phyloP scores from a whole-genome alignment of 1,140 invertebrate genomes.

The Pseudoatta argentina region DNA sequence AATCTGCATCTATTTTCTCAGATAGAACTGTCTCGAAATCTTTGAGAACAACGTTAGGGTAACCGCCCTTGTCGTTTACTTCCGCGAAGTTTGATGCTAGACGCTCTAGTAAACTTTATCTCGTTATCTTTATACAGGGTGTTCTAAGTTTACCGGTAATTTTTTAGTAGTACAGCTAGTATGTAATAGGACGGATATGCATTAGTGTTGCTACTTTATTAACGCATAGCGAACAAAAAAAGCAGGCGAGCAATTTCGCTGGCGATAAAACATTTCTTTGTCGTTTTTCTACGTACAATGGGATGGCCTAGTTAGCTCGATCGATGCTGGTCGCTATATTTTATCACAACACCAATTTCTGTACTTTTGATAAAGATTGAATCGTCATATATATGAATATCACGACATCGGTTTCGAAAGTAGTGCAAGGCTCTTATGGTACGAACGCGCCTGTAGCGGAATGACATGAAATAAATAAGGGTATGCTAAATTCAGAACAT shows the following conservation, averaged over 20 bases:
- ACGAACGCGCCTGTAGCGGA: not conserved
- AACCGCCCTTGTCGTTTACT: conserved; percentile 41
- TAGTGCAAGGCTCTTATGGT: not conserved
- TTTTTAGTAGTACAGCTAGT: not conserved
- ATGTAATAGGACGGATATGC: not conserved
- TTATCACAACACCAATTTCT: conserved; percentile 22
- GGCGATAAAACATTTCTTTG: conserved; percentile 26
- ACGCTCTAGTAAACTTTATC: conserved; percentile 51
- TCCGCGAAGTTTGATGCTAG: conserved; percentile 37
- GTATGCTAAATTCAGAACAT: conserved; percentile 21
- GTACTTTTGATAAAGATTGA: conserved; percentile 38
- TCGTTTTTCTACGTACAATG: conserved; percentile 45
- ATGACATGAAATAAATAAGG: conserved; percentile 42
- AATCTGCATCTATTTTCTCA: conserved; percentile 35
- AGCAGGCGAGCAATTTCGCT: not conserved
- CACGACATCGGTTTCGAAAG: conserved; percentile 7
- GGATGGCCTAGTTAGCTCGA: conserved; percentile 67
- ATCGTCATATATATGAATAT: conserved; percentile 16
- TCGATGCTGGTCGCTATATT: conserved; percentile 61
- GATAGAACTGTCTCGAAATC: conserved; percentile 29
- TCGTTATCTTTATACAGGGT: conserved; percentile 8
- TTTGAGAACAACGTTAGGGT: conserved; percentile 28
- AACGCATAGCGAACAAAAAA: not conserved
- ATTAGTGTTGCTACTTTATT: not conserved
- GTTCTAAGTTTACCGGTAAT: conserved; percentile 22